Conservation (phyloP, 2,113 vertebrate genomes). For the Carassius carassius region DNA sequence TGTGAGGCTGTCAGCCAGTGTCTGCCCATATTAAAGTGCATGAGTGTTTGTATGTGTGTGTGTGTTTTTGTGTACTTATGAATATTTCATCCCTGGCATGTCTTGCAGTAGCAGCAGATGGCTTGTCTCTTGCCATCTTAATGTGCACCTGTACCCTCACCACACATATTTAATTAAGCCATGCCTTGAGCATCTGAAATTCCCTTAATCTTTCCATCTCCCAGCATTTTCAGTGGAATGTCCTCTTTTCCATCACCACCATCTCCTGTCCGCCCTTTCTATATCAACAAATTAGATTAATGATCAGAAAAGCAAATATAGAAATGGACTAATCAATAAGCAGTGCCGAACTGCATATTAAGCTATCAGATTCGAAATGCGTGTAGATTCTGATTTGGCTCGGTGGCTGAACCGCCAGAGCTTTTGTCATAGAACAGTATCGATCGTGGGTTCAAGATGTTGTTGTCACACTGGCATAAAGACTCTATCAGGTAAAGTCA, state of each 20-base stretch:
- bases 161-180: conserved; percentile 53
- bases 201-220: conserved; percentile 35
- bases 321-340: conserved; percentile 39
- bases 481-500: conserved; percentile 52
- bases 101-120: conserved; percentile 57
- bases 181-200: conserved; percentile 46
- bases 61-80: conserved; percentile 27
- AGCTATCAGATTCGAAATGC: conserved; percentile 1
- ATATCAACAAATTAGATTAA: not conserved
- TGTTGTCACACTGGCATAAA: not conserved
- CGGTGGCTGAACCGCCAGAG: not conserved
- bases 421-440: conserved; percentile 11
- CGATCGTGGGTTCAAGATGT: conserved; percentile 19
- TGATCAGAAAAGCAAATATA: conserved; percentile 46
- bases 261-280: not conserved
- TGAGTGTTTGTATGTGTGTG: conserved; percentile 20
- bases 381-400: not conserved
- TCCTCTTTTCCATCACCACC: not conserved
- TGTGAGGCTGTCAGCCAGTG: conserved; percentile 3
- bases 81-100: conserved; percentile 57
- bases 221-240: conserved; percentile 11
- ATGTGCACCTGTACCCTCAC: conserved; percentile 54
- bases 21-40: conserved; percentile 5
- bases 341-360: not conserved
- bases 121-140: conserved; percentile 52